Conservation (phyloP, 1,140 invertebrate species). For the Tetragnatha versicolor region DNA sequence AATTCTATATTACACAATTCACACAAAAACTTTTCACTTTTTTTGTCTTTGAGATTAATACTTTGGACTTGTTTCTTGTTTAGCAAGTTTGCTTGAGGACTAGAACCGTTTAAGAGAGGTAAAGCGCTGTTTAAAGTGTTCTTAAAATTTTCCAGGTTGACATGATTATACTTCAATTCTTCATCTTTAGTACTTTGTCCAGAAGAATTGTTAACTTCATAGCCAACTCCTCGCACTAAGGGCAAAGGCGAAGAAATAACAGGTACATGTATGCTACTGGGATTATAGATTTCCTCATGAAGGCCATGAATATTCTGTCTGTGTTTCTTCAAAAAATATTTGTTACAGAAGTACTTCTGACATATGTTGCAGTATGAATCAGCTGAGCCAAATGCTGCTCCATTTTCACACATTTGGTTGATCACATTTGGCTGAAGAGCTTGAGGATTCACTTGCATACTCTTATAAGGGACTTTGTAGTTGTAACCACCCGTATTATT, state of each 20-base stretch:
- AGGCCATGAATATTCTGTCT: conserved; percentile 68
- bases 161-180: conserved; percentile 38
- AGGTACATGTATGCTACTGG: conserved; percentile 53
- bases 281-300: conserved; percentile 28
- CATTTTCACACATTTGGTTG: conserved; percentile 46
- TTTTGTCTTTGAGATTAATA: conserved; percentile 59
- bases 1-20: conserved; percentile 72
- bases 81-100: conserved; percentile 38
- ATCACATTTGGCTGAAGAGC: conserved; percentile 20
- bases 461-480: conserved; percentile 34
- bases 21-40: conserved; percentile 61
- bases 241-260: conserved; percentile 51
- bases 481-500: conserved; percentile 3
- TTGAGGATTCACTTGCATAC: conserved; percentile 28
- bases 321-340: conserved; percentile 70
- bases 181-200: conserved; percentile 45
- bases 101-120: conserved; percentile 50
- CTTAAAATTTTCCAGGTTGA: conserved; percentile 47
- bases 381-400: conserved; percentile 45
- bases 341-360: conserved; percentile 70
- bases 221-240: conserved; percentile 2
- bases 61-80: conserved; percentile 1
- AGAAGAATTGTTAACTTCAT: conserved; percentile 25
- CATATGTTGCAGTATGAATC: conserved; percentile 69
- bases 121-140: conserved; percentile 24